Conservation (phyloP, 2,888 invertebrate genomes). For the Macrophya annulata region DNA sequence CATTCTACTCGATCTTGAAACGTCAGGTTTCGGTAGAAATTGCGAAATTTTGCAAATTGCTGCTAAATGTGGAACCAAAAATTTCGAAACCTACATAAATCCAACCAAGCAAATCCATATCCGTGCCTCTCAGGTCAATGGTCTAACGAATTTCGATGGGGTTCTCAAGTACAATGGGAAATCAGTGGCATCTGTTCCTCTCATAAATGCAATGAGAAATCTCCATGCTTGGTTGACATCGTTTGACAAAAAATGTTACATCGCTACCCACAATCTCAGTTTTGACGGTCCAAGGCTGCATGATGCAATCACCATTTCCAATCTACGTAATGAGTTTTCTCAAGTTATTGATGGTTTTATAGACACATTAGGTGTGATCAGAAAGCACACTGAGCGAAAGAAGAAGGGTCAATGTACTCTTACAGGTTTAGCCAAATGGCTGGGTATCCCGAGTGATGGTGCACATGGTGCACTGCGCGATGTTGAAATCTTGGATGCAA, state of each 20-base stretch:
- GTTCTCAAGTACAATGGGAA: slow-evolving; percentile 36
- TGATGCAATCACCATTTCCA: slow-evolving; percentile 34
- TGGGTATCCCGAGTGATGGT: slow-evolving; percentile 34
- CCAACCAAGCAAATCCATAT: slow-evolving; percentile 58
- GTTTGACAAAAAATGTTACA: slow-evolving; percentile 39
- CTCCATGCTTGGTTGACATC: slow-evolving; percentile 52
- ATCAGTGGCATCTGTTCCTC: slow-evolving; percentile 47
- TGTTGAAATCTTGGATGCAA: slow-evolving; percentile 54
- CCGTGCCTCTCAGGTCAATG: slow-evolving; percentile 52
- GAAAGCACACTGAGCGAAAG: slow-evolving; percentile 44
- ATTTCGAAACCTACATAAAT: slow-evolving; percentile 58
- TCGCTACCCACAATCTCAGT: slow-evolving; percentile 43
- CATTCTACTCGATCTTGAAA: slow-evolving; percentile 59
- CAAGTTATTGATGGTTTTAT: slow-evolving; percentile 54
- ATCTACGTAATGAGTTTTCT: slow-evolving; percentile 36
- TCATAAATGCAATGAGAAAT: slow-evolving; percentile 55
- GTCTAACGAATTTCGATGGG: slow-evolving; percentile 39
- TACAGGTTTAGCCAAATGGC: slow-evolving; percentile 51
- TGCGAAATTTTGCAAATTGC: slow-evolving; percentile 60
- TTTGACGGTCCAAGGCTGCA: slow-evolving; percentile 55
- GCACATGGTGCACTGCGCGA: slow-evolving; percentile 55
- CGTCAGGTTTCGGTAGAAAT: slow-evolving; percentile 54
- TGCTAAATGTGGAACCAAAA: slow-evolving; percentile 45
- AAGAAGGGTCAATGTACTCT: slow-evolving; percentile 44
- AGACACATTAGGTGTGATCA: slow-evolving; percentile 55